Evolutionary conservation across 2,113 vertebrate species (phyloP).

Genomic region (Salvator merianae): DNA sequence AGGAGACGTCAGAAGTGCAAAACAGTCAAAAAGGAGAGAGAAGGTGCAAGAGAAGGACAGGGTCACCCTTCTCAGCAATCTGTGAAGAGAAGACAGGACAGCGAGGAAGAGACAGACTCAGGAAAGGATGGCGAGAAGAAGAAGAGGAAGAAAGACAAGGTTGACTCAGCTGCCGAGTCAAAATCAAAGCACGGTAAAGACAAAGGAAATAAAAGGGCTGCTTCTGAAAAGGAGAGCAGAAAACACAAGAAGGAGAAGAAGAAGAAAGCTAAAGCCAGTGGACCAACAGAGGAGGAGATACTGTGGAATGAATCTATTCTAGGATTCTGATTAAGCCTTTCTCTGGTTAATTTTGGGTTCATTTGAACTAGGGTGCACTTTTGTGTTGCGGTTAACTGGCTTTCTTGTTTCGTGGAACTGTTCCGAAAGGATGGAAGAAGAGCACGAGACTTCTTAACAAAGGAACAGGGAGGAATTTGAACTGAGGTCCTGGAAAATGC

Average conservation of each 20-base stretch:
- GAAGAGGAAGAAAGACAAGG: slow-evolving; percentile 43
- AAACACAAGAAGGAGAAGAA: slow-evolving; percentile 79
- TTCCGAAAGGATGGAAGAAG: slow-evolving; percentile 1
- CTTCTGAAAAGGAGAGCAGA: slow-evolving; percentile 61
- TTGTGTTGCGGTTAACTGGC: background rate
- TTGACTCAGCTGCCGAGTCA: slow-evolving; percentile 42
- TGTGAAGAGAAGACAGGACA: slow-evolving; percentile 51
- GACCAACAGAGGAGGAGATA: slow-evolving; percentile 85
- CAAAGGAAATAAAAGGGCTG: slow-evolving; percentile 53
- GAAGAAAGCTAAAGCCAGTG: slow-evolving; percentile 66
- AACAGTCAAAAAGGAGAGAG: slow-evolving; percentile 37
- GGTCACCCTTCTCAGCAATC: slow-evolving; percentile 47
- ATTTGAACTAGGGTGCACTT: slow-evolving; percentile 7
- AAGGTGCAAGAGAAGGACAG: slow-evolving; percentile 45
- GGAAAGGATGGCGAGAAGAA: slow-evolving; percentile 51
- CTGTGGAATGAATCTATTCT: slow-evolving; percentile 88
- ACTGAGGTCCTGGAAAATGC: slow-evolving; percentile 33
- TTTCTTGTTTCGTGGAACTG: background rate
- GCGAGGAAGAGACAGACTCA: slow-evolving; percentile 45
- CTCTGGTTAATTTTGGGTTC: slow-evolving; percentile 27
- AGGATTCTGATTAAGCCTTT: slow-evolving; percentile 69
- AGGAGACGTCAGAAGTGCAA: slow-evolving; percentile 54
- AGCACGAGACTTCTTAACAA: background rate
- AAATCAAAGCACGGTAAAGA: slow-evolving; percentile 62
- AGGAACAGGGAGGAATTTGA: background rate